These are phyloP conservation scores for Glyptemys insculpta DNA, from an alignment of 2,797 vertebrate genomes.

Conservation along the genomic window DNA sequence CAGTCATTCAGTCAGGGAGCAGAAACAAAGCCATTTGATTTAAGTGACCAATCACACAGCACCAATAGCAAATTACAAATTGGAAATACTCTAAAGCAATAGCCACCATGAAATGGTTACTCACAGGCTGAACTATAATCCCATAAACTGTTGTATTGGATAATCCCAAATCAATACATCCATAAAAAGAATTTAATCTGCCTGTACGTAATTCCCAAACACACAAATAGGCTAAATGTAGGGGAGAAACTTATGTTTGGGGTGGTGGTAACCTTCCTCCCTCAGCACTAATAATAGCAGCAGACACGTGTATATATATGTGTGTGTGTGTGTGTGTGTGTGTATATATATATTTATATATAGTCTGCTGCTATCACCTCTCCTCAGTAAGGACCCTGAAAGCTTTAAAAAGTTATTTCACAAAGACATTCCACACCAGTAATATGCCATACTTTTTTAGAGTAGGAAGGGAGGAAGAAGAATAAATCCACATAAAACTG, in stretches of 20 bases:
- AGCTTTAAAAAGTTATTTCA: neutral
- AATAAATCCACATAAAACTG: neutral
- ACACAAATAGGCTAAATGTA: neutral
- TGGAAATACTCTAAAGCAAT: neutral
- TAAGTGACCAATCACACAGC: neutral
- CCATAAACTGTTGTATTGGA: neutral
- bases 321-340: no score
- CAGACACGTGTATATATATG: neutral
- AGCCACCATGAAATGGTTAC: neutral
- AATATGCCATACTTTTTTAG: neutral
- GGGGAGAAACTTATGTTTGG: neutral
- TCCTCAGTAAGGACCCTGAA: neutral
- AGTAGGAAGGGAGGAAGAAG: neutral
- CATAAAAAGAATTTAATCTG: neutral
- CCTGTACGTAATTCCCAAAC: neutral
- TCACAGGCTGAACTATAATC: neutral
- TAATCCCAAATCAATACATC: neutral
- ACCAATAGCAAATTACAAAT: neutral
- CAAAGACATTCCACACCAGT: neutral
- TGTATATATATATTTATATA: neutral
- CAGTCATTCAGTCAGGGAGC: neutral
- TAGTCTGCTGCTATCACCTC: neutral
- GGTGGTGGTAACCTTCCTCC: neutral
- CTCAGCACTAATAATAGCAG: neutral
- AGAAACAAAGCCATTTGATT: neutral